Evolutionary conservation across 2,888 invertebrate species (phyloP).

Genomic region (Arctia plantaginis): DNA sequence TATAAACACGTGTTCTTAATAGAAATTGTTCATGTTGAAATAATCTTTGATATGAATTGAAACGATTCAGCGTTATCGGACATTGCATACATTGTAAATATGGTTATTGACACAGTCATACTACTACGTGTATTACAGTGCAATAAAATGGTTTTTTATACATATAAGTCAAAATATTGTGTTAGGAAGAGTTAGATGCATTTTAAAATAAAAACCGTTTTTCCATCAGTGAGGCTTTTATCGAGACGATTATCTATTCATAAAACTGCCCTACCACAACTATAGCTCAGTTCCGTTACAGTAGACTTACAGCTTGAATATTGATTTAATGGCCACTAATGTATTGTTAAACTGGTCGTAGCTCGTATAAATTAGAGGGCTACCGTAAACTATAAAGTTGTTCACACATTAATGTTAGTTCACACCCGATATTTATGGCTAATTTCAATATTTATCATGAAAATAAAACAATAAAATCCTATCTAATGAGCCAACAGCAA

Average conservation of each 20-base stretch:
- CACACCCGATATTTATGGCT: constrained; percentile 18
- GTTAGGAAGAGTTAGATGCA: background rate
- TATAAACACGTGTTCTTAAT: constrained; percentile 44
- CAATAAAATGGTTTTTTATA: constrained; percentile 26
- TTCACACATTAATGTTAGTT: constrained; percentile 14
- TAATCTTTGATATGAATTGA: constrained; percentile 47
- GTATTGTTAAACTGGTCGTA: constrained; percentile 24
- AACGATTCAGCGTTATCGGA: constrained; percentile 47
- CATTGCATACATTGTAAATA: constrained; percentile 45
- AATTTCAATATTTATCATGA: constrained; percentile 24
- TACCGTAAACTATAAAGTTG: background rate
- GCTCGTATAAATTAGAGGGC: constrained; percentile 16
- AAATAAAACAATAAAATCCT: constrained; percentile 33
- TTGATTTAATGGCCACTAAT: constrained; percentile 43
- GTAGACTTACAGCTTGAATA: constrained; percentile 39
- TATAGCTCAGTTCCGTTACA: constrained; percentile 45
- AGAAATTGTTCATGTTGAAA: constrained; percentile 49
- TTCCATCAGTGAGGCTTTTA: background rate
- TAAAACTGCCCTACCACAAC: constrained; percentile 77
- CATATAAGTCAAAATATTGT: constrained; percentile 13
- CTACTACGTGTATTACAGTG: constrained; percentile 29
- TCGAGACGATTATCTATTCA: constrained; percentile 47
- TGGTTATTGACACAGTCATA: constrained; percentile 43
- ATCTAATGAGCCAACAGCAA: constrained; percentile 24
- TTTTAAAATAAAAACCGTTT: background rate